These are phyloP conservation scores for Sinocyclocheilus anophthalmus DNA, from an alignment of 2,113 vertebrate species.

Conservation along the genomic window DNA sequence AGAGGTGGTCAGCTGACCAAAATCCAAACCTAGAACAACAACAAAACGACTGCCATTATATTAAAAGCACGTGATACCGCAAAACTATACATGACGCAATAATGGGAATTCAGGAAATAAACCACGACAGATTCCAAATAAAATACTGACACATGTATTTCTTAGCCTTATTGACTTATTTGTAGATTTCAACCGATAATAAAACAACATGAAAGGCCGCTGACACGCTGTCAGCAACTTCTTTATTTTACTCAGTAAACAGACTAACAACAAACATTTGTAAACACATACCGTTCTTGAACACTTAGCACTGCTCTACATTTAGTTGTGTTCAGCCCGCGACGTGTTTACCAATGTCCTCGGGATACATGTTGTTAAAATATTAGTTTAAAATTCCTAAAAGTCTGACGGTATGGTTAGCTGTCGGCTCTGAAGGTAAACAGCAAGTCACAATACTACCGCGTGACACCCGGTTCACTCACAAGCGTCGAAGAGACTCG, in stretches of 20 bases:
- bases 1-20: slow-evolving; percentile 15
- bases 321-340: slow-evolving; percentile 5
- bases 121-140: not conserved
- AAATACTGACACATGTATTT: not conserved
- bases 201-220: not conserved
- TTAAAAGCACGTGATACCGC: not conserved
- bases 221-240: not conserved
- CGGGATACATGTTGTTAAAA: not conserved
- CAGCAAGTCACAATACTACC: slow-evolving; percentile 68
- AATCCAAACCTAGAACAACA: slow-evolving; percentile 58
- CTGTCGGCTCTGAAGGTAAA: not conserved
- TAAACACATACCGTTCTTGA: slow-evolving; percentile 35
- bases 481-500: not conserved
- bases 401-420: slow-evolving; percentile 5
- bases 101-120: not conserved
- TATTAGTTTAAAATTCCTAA: not conserved
- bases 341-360: not conserved
- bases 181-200: not conserved
- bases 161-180: not conserved
- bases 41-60: not conserved
- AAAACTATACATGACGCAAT: not conserved
- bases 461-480: slow-evolving; percentile 68
- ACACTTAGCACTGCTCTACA: slow-evolving; percentile 21
- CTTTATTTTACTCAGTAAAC: slow-evolving; percentile 5
- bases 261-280: not conserved